Conservation (phyloP, 2,888 invertebrate genomes). For the Phragmatobia fuliginosa region DNA sequence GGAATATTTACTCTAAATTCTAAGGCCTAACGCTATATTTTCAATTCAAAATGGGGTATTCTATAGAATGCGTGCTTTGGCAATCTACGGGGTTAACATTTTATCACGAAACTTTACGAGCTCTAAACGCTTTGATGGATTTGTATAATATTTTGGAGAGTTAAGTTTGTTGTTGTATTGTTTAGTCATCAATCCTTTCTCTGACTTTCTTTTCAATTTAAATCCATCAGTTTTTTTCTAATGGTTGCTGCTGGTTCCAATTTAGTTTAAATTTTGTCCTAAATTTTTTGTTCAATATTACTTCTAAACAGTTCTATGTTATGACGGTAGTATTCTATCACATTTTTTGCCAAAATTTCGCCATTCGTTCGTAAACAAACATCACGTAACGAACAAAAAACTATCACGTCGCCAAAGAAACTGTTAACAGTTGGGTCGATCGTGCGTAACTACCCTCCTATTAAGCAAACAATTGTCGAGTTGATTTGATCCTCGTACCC, state of each 20-base stretch:
- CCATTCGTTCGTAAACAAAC: conserved; percentile 2
- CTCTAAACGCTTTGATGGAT: background rate
- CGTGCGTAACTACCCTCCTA: conserved; percentile 38
- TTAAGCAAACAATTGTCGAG: conserved; percentile 48
- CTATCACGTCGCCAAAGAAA: conserved; percentile 11
- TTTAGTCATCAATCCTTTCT: background rate
- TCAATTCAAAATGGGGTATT: background rate
- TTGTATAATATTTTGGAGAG: background rate
- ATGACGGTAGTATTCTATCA: background rate
- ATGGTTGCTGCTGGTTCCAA: background rate
- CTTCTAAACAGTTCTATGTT: background rate
- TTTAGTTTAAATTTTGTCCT: background rate
- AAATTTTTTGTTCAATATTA: background rate
- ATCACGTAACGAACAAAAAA: conserved; percentile 21
- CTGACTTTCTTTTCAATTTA: background rate
- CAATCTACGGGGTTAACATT: conserved; percentile 1
- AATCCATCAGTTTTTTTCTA: too few relatives aligned
- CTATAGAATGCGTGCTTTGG: conserved; percentile 2
- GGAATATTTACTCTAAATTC: conserved; percentile 9
- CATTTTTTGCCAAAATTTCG: conserved; percentile 2
- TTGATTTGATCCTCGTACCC: conserved; percentile 16
- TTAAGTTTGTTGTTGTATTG: background rate
- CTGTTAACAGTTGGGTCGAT: conserved; percentile 41
- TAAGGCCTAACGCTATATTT: conserved; percentile 17
- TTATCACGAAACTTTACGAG: conserved; percentile 5